phyloP scores from a whole-genome alignment of 2,113 vertebrate species.

The Manacus vitellinus region DNA sequence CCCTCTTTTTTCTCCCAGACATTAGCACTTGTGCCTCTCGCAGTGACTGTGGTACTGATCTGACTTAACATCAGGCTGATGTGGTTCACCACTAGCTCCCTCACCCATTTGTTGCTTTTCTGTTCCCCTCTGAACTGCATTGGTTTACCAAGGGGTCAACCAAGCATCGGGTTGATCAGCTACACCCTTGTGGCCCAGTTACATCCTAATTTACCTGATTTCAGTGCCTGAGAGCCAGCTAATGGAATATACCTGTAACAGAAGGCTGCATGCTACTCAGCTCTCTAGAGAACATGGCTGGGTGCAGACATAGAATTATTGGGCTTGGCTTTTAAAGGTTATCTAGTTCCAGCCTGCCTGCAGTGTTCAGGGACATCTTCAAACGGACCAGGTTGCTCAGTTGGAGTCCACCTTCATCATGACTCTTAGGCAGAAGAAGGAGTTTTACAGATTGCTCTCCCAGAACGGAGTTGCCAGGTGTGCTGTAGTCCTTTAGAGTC shows the following conservation, averaged over 20 bases:
- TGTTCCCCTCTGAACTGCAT: neutral
- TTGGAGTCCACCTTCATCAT: neutral
- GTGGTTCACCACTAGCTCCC: neutral
- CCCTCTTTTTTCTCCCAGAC: neutral
- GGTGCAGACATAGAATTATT: neutral
- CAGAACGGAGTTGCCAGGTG: neutral
- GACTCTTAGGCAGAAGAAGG: neutral
- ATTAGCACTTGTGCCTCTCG: neutral
- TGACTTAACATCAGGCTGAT: neutral
- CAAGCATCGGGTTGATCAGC: neutral
- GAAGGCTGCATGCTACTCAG: fast-evolving
- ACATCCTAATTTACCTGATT: neutral
- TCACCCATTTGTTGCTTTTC: neutral
- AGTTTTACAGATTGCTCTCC: neutral
- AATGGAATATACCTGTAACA: neutral
- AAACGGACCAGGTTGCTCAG: neutral
- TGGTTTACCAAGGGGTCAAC: neutral
- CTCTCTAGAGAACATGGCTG: neutral
- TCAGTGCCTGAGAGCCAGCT: neutral
- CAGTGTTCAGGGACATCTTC: neutral
- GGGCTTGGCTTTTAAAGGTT: neutral
- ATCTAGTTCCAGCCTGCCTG: neutral
- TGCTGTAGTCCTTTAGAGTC: neutral
- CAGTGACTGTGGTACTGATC: too few relatives aligned
- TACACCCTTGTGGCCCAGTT: neutral